Evolutionary conservation across 2,888 invertebrate species (phyloP), one percentile per base, ranked within the genome.

Genomic region (Eurois occulta): DNA sequence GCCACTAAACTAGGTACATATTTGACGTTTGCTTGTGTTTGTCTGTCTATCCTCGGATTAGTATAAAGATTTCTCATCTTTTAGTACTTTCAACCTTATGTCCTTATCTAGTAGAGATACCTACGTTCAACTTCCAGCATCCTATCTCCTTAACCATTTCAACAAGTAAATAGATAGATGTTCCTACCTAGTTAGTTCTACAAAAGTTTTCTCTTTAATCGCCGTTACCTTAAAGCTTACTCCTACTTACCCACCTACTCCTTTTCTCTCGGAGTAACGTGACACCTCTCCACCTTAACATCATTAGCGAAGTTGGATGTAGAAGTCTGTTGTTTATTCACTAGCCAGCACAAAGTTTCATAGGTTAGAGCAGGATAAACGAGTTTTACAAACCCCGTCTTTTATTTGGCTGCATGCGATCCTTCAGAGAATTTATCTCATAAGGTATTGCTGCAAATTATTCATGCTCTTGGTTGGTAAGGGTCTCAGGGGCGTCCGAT

Each of bases 301-400:
- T 86, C 78, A 75, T 86, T 86, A 82, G 66, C 55, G 35, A 83
- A 84, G 70, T 84, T 82, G 69, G 72, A 77, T 66, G 65, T 73
- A 77, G 32, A 68, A 72, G 71, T 58, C 41, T 52, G 38, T 77
- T 84, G 65, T 84, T 84, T 84, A 82, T 85, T 82, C 76, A 85
- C 60, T 43, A 38, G 13, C 48, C 58, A 75, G 32, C 48, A 67
- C 62, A 64, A 83, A 85, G 65, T 84, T 67, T 28, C 60, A 28
- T 38, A 41, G 38, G 82, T 55, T 74, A 73, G 76, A 85, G 77
- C 55, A 70, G 69, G 60, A 77, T 28, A 85, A 69, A 85, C n/a
- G 38, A 58, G 38, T 67, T 71, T 73, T 58, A 70, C 58, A 66
- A 82, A 82, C 65, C 64, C 69, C 38, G 62, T 70, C 48, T 81